Percentiles rank a stretch among this genome's conserved stretches.
Evolutionary conservation across 2,888 invertebrate genomes (phyloP).

Genomic region (Perithous albicinctus): DNA sequence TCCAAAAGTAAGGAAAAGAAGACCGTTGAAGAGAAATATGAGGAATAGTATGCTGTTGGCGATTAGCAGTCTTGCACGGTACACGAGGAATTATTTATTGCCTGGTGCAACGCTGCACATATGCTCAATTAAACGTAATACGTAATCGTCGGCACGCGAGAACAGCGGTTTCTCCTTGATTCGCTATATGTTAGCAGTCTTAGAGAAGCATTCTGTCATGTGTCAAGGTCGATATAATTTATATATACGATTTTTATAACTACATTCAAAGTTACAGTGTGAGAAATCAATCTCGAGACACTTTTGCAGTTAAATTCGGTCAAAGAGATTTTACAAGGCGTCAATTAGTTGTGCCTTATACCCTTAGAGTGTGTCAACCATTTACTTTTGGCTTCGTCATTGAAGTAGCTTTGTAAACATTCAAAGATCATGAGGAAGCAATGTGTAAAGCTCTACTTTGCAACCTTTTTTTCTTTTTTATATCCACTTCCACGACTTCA

Average conservation of each 20-base stretch:
- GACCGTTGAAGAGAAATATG: not conserved
- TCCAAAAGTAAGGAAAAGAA: not conserved
- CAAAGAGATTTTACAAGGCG: not conserved
- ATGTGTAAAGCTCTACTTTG: too few species aligned
- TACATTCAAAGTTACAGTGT: not conserved
- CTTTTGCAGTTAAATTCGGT: not conserved
- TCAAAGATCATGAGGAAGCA: too few species aligned
- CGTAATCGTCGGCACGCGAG: constrained; percentile 56
- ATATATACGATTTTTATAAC: not conserved
- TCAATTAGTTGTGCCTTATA: not conserved
- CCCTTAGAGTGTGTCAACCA: not conserved
- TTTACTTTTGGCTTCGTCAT: too few species aligned
- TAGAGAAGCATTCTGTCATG: constrained; percentile 20
- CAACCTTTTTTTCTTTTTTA: too few species aligned
- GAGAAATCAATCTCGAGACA: not conserved
- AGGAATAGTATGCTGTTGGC: not conserved
- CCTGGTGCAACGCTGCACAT: constrained; percentile 1
- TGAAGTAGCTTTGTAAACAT: too few species aligned
- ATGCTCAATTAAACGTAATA: constrained; percentile 47
- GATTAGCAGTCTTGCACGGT: constrained; percentile 1
- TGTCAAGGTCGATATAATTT: constrained; percentile 53
- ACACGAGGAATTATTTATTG: constrained; percentile 21
- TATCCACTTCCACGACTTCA: too few species aligned
- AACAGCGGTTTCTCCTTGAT: constrained; percentile 8
- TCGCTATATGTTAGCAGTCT: not conserved